Evolutionary conservation across 2,888 invertebrate species (phyloP), one percentile per base, ranked within the genome.

Genomic region (Drosophila diplacantha): DNA sequence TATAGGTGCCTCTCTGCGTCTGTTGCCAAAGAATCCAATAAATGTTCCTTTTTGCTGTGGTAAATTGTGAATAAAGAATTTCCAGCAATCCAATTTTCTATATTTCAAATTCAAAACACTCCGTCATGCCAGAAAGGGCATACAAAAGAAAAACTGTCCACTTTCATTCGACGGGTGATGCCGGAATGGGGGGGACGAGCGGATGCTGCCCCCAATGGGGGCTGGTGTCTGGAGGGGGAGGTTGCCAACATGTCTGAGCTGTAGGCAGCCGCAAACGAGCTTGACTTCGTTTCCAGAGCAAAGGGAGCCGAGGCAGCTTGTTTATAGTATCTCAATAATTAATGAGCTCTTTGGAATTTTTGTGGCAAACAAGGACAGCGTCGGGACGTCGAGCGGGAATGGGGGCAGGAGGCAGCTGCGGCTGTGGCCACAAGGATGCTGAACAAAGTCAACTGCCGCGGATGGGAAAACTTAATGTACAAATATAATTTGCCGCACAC

Each of bases 291-390:
- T 81, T 78, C 69, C 64, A 63, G 54, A 41, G 53, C 41, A 20
- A 37, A 41, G 35, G 9, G 57, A 57, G 44, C 37, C 24, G 37
- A 57, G 58, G 69, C 72, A 65, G 75, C 71, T 74, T 73, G 80
- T 84, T 78, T 85, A 83, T 85, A 78, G 83, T 81, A 75, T 76
- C 79, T 84, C 83, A 84, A 84, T 84, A 84, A 85, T 85, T 84
- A 84, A 84, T 83, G 85, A 84, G 85, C 76, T 84, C 74, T 81
- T 81, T 83, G 83, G 83, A 81, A 81, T 81, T 81, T 81, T 83
- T 81, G 80, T 71, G 80, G 80, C 70, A 63, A 73, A 73, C 81
- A 73, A 69, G 62, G 72, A 58, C 79, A 73, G 57, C 61, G 74
- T 16, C 18, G 47, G 11, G 41, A 34, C 5, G 22, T 5, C 18